A percentile compares a stretch with the other conserved stretches of the same genome.
These are phyloP conservation scores for Hassar affinis DNA, from an alignment of 2,113 vertebrate genomes.

Conservation along the genomic window DNA sequence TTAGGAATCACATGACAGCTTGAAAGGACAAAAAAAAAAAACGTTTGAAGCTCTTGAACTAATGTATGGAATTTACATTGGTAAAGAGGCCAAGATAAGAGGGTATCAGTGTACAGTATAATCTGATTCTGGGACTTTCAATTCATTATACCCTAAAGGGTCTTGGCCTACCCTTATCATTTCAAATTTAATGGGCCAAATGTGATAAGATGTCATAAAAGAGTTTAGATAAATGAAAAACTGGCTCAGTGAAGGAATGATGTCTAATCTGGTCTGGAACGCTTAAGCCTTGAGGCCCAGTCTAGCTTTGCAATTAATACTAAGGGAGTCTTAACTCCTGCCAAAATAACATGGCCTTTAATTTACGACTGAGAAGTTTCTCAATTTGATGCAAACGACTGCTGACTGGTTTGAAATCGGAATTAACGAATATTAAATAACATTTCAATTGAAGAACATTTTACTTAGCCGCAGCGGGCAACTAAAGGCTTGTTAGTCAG, in stretches of 20 bases:
- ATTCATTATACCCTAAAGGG: conserved; percentile 29
- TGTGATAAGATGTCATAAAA: conserved; percentile 47
- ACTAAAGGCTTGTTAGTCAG: background rate
- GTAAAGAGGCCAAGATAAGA: conserved; percentile 14
- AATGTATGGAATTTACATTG: conserved; percentile 25
- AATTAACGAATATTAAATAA: too few relatives aligned
- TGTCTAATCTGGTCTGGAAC: conserved; percentile 61
- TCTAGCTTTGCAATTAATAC: conserved; percentile 53
- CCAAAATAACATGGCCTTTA: conserved; percentile 35
- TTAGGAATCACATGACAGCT: conserved; percentile 19
- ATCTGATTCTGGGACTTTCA: conserved; percentile 32
- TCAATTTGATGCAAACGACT: conserved; percentile 22
- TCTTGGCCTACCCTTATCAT: conserved; percentile 39
- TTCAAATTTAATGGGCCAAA: conserved; percentile 38
- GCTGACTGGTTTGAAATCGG: background rate
- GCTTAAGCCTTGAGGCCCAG: conserved; percentile 23
- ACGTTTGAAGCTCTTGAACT: conserved; percentile 9
- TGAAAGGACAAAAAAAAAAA: conserved; percentile 8
- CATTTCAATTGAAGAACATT: conserved; percentile 15
- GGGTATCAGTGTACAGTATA: background rate
- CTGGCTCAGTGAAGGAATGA: conserved; percentile 52
- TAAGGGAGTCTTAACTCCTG: conserved; percentile 18
- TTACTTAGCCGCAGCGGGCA: background rate
- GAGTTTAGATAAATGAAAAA: conserved; percentile 46
- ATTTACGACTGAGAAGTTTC: conserved; percentile 23